A percentile compares a stretch with the other conserved stretches of the same genome.
These are phyloP conservation scores for Drosophila siamana DNA, from an alignment of 2,888 invertebrate species.

Conservation along the genomic window DNA sequence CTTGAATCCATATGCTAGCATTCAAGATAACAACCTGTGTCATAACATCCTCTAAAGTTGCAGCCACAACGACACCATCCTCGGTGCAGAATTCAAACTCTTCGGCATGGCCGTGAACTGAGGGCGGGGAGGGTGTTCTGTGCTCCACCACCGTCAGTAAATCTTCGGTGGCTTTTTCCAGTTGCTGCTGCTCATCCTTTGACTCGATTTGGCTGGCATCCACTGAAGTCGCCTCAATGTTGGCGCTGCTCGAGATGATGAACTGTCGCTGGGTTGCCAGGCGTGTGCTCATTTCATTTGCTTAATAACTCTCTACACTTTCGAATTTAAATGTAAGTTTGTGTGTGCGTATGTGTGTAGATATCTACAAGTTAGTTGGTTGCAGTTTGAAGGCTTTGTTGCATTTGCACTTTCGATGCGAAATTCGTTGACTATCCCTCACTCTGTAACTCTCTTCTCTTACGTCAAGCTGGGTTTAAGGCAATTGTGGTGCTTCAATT, in stretches of 20 bases:
- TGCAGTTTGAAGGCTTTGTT: conserved; percentile 22
- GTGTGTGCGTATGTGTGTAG: conserved; percentile 8
- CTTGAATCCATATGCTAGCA: not conserved
- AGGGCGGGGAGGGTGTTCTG: conserved; percentile 42
- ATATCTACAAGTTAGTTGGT: conserved; percentile 25
- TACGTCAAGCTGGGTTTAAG: conserved; percentile 48
- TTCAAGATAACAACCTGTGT: conserved; percentile 70
- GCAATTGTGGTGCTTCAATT: conserved; percentile 70
- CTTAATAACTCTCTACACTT: conserved; percentile 37
- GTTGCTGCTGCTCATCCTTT: conserved; percentile 63
- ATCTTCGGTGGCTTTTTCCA: conserved; percentile 38
- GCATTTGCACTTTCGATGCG: conserved; percentile 51
- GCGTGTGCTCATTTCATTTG: conserved; percentile 83
- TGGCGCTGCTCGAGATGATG: conserved; percentile 79
- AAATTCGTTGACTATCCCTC: conserved; percentile 63
- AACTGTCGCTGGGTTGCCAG: conserved; percentile 84
- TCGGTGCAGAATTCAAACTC: conserved; percentile 73
- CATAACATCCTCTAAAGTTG: conserved; percentile 81
- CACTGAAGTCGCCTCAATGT: conserved; percentile 41
- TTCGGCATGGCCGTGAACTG: conserved; percentile 42
- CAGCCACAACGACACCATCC: conserved; percentile 74
- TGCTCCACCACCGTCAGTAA: conserved; percentile 69
- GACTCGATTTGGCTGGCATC: conserved; percentile 41
- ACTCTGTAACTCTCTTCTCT: conserved; percentile 9
- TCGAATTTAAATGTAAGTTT: conserved; percentile 17